phyloP scores from a whole-genome alignment of 2,888 invertebrate genomes.

The Gortyna flavago region DNA sequence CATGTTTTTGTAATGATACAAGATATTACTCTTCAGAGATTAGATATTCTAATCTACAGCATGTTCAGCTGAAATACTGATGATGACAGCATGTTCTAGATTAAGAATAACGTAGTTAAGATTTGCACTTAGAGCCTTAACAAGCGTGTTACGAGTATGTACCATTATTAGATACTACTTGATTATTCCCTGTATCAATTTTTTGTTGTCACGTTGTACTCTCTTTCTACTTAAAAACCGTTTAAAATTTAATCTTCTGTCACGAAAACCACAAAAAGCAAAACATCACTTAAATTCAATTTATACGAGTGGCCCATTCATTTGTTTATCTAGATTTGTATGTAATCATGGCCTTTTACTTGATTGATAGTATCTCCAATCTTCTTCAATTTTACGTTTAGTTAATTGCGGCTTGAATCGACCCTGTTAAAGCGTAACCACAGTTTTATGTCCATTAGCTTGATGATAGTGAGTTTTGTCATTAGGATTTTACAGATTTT shows the following conservation, averaged over 20 bases:
- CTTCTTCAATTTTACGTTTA: slow-evolving; percentile 81
- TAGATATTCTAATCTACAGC: neutral
- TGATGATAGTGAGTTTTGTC: slow-evolving; percentile 72
- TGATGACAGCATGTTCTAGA: neutral
- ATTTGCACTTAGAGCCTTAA: neutral
- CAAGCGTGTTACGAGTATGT: neutral
- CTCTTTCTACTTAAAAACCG: slow-evolving; percentile 1
- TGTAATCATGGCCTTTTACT: slow-evolving; percentile 86
- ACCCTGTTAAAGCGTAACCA: slow-evolving; percentile 68
- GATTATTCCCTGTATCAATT: accelerated
- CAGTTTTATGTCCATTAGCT: slow-evolving; percentile 75
- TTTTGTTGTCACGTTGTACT: too few relatives aligned
- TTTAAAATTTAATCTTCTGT: slow-evolving; percentile 44
- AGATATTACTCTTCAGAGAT: neutral
- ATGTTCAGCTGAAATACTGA: neutral
- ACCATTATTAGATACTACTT: neutral
- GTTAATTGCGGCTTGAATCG: slow-evolving; percentile 79
- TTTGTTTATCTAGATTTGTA: slow-evolving; percentile 87
- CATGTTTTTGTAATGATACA: neutral
- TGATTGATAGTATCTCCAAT: slow-evolving; percentile 85
- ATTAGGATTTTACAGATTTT: slow-evolving; percentile 60
- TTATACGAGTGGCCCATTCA: slow-evolving; percentile 86
- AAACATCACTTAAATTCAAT: slow-evolving; percentile 85
- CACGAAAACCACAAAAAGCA: slow-evolving; percentile 70
- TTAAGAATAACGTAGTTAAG: neutral